These are phyloP conservation scores for Ameiurus melas DNA, from an alignment of 2,113 vertebrate species.

Conservation along the genomic window DNA sequence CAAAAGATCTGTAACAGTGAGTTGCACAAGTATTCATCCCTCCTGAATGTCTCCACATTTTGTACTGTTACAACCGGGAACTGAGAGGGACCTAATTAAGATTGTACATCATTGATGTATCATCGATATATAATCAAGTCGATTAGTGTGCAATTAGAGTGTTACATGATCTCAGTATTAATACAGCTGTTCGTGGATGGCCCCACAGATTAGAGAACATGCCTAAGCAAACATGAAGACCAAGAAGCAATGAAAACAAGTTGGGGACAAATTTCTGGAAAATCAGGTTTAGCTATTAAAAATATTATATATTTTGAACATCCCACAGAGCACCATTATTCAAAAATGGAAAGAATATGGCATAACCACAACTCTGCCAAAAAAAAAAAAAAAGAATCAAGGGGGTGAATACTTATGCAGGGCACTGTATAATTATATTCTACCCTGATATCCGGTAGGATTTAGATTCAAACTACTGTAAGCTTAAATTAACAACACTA, in stretches of 20 bases:
- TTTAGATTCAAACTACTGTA: background rate
- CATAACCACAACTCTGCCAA: background rate
- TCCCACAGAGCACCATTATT: background rate
- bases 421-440: background rate
- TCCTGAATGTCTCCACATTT: background rate
- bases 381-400: background rate
- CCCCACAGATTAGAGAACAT: background rate
- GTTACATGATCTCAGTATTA: background rate
- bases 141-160: background rate
- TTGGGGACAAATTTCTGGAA: background rate
- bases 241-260: background rate
- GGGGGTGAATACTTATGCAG: background rate
- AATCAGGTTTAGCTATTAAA: background rate
- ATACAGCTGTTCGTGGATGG: background rate
- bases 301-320: background rate
- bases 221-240: background rate
- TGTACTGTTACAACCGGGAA: background rate
- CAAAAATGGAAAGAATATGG: background rate
- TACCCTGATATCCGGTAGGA: background rate
- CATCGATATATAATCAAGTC: background rate
- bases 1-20: background rate
- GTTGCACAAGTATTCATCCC: background rate
- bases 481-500: background rate
- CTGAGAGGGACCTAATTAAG: background rate
- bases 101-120: background rate